Evolutionary conservation across 2,888 invertebrate species (phyloP).

Genomic region (Nycteola revayana): DNA sequence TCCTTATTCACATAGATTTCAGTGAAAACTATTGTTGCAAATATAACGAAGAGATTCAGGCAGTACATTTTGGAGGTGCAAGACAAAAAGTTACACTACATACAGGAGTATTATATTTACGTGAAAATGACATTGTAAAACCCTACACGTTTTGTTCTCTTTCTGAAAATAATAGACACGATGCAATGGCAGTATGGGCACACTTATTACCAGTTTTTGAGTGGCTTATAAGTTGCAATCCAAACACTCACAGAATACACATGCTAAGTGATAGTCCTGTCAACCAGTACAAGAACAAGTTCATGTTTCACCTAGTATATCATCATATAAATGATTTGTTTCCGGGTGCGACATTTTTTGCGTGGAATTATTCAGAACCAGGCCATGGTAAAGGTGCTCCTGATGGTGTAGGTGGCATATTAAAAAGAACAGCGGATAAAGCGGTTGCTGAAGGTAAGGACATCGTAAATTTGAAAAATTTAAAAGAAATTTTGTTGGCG

Average conservation of each 20-base stretch:
- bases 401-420: conserved; percentile 45
- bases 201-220: conserved; percentile 17
- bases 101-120: conserved; percentile 17
- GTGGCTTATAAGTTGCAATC: conserved; percentile 12
- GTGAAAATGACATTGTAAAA: conserved; percentile 7
- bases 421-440: conserved; percentile 36
- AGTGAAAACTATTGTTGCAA: conserved; percentile 20
- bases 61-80: conserved; percentile 19
- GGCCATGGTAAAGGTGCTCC: conserved; percentile 43
- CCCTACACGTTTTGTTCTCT: conserved; percentile 16
- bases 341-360: conserved; percentile 9
- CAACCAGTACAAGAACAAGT: conserved; percentile 21
- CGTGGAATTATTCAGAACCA: conserved; percentile 46
- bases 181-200: conserved; percentile 21
- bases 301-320: conserved; percentile 16
- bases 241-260: conserved; percentile 15
- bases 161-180: conserved; percentile 20
- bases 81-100: conserved; percentile 16
- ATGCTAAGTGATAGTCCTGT: conserved; percentile 9
- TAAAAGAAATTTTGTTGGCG: conserved; percentile 16
- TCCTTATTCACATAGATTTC: conserved; percentile 19
- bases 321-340: conserved; percentile 18
- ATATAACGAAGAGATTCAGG: conserved; percentile 17
- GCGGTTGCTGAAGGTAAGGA: conserved; percentile 17
- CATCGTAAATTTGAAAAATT: conserved; percentile 20